phyloP scores from a whole-genome alignment of 2,797 vertebrate species.

The Cyprinodon diabolis region DNA sequence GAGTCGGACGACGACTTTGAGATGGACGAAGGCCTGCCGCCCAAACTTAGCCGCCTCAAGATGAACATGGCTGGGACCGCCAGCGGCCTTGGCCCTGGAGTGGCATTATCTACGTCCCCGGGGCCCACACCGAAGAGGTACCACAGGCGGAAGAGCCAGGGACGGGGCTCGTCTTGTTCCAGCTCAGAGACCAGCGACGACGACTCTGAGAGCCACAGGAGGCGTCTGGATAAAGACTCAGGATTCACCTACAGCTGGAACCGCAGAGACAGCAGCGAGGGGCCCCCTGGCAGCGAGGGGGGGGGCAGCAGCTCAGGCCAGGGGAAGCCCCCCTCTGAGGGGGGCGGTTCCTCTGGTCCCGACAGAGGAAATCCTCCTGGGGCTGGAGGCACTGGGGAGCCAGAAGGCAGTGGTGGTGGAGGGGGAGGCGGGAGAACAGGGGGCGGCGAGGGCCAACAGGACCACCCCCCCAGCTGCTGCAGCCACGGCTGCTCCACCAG shows the following conservation, averaged over 20 bases:
- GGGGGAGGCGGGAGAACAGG: constrained; percentile 59
- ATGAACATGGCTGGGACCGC: constrained; percentile 86
- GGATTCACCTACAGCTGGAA: constrained; percentile 92
- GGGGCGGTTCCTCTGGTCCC: constrained; percentile 79
- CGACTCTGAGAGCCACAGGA: constrained; percentile 92
- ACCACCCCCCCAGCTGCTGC: constrained; percentile 84
- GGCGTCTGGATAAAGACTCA: constrained; percentile 91
- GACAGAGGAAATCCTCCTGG: constrained; percentile 88
- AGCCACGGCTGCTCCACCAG: constrained; percentile 76
- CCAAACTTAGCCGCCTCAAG: constrained; percentile 94
- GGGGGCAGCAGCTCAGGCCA: constrained; percentile 86
- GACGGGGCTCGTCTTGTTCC: constrained; percentile 94
- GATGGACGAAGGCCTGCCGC: constrained; percentile 93
- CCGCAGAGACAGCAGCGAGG: constrained; percentile 93
- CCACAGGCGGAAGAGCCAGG: constrained; percentile 94
- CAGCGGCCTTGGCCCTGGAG: constrained; percentile 21
- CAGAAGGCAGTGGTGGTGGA: constrained; percentile 34
- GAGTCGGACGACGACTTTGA: constrained; percentile 97
- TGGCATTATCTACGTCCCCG: constrained; percentile 77
- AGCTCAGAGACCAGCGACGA: constrained; percentile 98
- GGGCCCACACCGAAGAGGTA: constrained; percentile 92
- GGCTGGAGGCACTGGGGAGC: constrained; percentile 56
- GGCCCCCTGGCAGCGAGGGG: constrained; percentile 91
- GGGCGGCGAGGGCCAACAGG: constrained; percentile 81
- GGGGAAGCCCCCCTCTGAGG: constrained; percentile 86